Evolutionary conservation across 1,140 invertebrate species (phyloP), one percentile per base, ranked within the genome.

Genomic region (Spodoptera frugiperda): DNA sequence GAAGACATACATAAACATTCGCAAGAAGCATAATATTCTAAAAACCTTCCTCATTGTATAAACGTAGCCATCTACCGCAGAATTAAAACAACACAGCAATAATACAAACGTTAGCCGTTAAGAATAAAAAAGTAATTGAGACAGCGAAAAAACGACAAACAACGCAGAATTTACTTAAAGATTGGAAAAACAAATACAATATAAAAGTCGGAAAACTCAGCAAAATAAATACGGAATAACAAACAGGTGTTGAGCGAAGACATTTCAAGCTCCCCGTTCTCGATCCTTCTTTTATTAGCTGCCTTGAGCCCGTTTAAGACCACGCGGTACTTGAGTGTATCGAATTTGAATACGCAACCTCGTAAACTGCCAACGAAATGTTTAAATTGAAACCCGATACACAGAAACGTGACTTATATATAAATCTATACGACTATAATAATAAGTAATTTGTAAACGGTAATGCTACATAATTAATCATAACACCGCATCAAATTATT

Each of bases 201-300:
- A 67, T 71, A 71, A 63, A 63, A 63, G 39, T 51, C 75, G 71
- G 15, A 48, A 55, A 77, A 78, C 55, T 79, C 71, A 61, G 78
- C 71, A 49, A 63, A 80, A 78, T 48, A 68, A 68, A 81, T 73
- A 76, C 57, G 67, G 79, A 78, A 78, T 78, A 81, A 78, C 76
- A 78, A 81, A 78, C 76, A 81, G 68, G 76, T 78, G 72, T 77
- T 78, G 78, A 78, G 68, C 63, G 57, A 71, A 55, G 54, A 61
- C 75, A 46, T 77, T 77, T 68, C 15, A 44, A 54, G 57, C n/a
- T 80, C 51, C 61, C 55, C 70, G 25, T 63, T 75, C 61, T 55
- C 59, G 55, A 74, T 77, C 76, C 67, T 65, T 74, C 44, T 81
- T 81, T 81, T 81, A 81, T 81, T 81, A 78, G 76, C 79, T 78